A percentile compares a stretch with the other conserved stretches of the same genome.
phyloP scores from a whole-genome alignment of 1,140 invertebrate genomes.

The Sycophila sp. region DNA sequence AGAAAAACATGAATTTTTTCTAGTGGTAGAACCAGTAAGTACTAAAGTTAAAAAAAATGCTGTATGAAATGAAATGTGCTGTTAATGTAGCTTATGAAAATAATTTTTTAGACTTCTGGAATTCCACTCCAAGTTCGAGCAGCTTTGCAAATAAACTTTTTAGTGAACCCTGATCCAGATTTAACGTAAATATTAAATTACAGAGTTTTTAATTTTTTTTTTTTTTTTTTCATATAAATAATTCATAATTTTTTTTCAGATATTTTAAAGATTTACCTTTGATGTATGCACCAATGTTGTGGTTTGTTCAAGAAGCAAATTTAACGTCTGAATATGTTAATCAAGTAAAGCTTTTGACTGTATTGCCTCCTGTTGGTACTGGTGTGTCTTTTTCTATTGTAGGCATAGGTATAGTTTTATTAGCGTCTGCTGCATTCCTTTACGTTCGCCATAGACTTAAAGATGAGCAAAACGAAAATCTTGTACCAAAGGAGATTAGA shows the following conservation, averaged over 20 bases:
- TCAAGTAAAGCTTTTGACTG: conserved; percentile 67
- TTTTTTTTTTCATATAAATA: neutral
- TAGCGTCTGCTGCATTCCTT: conserved; percentile 60
- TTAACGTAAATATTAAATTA: conserved; percentile 68
- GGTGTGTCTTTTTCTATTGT: conserved; percentile 67
- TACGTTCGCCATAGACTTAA: conserved; percentile 43
- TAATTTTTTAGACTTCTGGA: conserved; percentile 66
- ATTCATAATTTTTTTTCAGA: conserved; percentile 56
- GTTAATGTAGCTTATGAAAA: no score
- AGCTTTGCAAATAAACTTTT: conserved; percentile 79
- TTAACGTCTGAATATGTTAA: conserved; percentile 70
- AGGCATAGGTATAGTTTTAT: conserved; percentile 65
- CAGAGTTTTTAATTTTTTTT: neutral
- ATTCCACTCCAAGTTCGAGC: conserved; percentile 76
- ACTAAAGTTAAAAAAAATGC: conserved; percentile 17
- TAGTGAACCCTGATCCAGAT: conserved; percentile 68
- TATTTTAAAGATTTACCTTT: conserved; percentile 68
- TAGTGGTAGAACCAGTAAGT: conserved; percentile 77
- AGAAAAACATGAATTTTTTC: conserved; percentile 74
- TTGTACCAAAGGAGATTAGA: conserved; percentile 43
- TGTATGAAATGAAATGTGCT: no score
- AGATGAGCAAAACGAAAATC: conserved; percentile 49
- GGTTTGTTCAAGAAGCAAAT: conserved; percentile 77
- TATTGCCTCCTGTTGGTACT: conserved; percentile 64
- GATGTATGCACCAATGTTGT: conserved; percentile 76